A percentile compares a stretch with the other conserved stretches of the same genome.
These are phyloP conservation scores for Ormyrus rosae DNA, from an alignment of 2,888 invertebrate species.

Conservation along the genomic window DNA sequence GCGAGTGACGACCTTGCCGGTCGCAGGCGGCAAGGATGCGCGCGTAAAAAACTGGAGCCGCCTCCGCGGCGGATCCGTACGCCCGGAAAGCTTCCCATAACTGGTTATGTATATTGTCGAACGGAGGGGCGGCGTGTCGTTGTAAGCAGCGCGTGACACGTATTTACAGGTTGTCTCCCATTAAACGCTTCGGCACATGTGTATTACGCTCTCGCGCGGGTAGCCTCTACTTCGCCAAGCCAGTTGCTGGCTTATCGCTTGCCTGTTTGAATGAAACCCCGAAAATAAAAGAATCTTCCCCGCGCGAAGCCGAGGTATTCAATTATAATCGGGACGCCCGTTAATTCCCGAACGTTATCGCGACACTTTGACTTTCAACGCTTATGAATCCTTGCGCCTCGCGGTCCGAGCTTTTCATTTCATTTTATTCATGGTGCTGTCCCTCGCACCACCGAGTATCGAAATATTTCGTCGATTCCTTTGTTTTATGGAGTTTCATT, in stretches of 20 bases:
- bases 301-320: neutral
- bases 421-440: too few relatives aligned
- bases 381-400: too few relatives aligned
- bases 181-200: slow-evolving; percentile 25
- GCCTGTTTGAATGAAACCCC: slow-evolving; percentile 25
- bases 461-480: too few relatives aligned
- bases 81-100: slow-evolving; percentile 49
- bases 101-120: slow-evolving; percentile 67
- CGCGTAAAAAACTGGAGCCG: neutral
- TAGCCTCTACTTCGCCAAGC: neutral
- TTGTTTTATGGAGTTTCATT: too few relatives aligned
- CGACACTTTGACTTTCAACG: too few relatives aligned
- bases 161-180: slow-evolving; percentile 66
- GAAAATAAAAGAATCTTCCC: slow-evolving; percentile 18
- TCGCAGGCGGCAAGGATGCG: slow-evolving; percentile 1
- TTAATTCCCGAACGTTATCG: too few relatives aligned
- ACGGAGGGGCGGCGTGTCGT: neutral
- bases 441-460: too few relatives aligned
- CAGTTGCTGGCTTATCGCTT: slow-evolving; percentile 1
- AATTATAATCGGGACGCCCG: too few relatives aligned
- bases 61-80: too few relatives aligned
- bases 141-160: slow-evolving; percentile 54
- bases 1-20: slow-evolving; percentile 22
- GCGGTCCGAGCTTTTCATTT: too few relatives aligned
- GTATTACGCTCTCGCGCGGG: neutral